Evolutionary conservation across 2,113 vertebrate species (phyloP).

Genomic region (Hyla sarda): DNA sequence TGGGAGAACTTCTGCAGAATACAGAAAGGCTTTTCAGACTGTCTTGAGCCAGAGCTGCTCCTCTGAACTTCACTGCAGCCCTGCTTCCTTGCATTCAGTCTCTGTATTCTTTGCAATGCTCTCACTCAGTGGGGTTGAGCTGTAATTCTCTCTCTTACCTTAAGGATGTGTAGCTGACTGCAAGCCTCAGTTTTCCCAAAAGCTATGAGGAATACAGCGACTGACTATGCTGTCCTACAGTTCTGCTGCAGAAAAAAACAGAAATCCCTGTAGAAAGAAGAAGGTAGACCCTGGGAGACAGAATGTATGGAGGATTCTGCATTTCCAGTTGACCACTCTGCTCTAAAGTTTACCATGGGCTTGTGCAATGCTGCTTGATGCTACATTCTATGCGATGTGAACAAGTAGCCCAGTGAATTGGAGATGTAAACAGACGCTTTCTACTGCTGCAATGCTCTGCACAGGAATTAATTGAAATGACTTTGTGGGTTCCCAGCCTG

Average conservation of each 20-base stretch:
- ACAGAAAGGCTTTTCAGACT: conserved; percentile 33
- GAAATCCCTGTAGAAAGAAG: conserved; percentile 17
- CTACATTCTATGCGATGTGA: conserved; percentile 62
- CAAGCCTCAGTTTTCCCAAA: conserved; percentile 71
- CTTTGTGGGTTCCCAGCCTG: conserved; percentile 67
- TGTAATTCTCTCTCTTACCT: conserved; percentile 69
- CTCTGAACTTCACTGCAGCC: conserved; percentile 49
- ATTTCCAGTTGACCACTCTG: conserved; percentile 3
- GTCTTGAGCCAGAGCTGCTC: conserved; percentile 5
- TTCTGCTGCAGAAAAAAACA: conserved; percentile 73
- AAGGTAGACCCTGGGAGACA: not conserved
- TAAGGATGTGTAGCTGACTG: conserved; percentile 68
- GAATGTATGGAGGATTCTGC: not conserved
- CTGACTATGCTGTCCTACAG: conserved; percentile 71
- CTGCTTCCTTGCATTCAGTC: conserved; percentile 24
- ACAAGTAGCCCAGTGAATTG: conserved; percentile 65
- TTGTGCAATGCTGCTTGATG: conserved; percentile 52
- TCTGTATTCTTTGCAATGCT: conserved; percentile 43
- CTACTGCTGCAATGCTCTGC: conserved; percentile 61
- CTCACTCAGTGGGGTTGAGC: conserved; percentile 52
- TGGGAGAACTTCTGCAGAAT: conserved; percentile 41
- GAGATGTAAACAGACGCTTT: conserved; percentile 57
- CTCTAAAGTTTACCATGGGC: conserved; percentile 63
- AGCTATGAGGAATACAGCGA: conserved; percentile 68
- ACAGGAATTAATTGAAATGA: conserved; percentile 68